Conservation (phyloP, 2,888 invertebrate species). For the Halictus quadricinctus region DNA sequence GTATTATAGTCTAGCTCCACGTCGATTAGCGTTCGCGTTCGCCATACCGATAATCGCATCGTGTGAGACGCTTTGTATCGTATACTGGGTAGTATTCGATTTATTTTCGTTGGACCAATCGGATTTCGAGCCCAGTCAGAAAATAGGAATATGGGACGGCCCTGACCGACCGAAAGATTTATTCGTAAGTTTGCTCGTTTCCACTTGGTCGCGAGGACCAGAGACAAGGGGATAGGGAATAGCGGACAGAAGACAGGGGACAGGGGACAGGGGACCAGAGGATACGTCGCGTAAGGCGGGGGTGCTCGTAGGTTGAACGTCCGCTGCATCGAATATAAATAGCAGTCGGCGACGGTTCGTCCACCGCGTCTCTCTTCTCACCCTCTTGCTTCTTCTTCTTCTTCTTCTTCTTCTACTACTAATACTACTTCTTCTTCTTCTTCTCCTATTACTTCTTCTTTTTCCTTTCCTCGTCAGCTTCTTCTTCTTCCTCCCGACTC, state of each 20-base stretch:
- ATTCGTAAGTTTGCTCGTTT: constrained; percentile 73
- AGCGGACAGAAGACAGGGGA: constrained; percentile 40
- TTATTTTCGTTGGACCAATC: constrained; percentile 42
- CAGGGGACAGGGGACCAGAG: constrained; percentile 47
- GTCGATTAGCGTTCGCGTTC: not conserved
- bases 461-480: constrained; percentile 28
- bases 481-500: constrained; percentile 30
- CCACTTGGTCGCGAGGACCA: constrained; percentile 65
- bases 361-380: constrained; percentile 55
- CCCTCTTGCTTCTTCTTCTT: constrained; percentile 37
- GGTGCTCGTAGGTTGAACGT: constrained; percentile 74
- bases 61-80: not conserved
- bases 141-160: constrained; percentile 61
- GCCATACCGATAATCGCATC: not conserved
- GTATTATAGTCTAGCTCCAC: not conserved
- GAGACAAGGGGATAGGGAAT: constrained; percentile 57
- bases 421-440: constrained; percentile 3
- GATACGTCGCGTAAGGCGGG: constrained; percentile 62
- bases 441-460: constrained; percentile 22
- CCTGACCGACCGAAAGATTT: constrained; percentile 69
- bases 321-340: constrained; percentile 76
- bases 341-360: constrained; percentile 69
- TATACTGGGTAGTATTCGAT: constrained; percentile 19
- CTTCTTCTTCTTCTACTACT: constrained; percentile 12
- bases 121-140: constrained; percentile 5